A percentile compares a stretch with the other conserved stretches of the same genome.
These are phyloP conservation scores for Kradibia gibbosae DNA, from an alignment of 1,140 invertebrate genomes.

Conservation along the genomic window DNA sequence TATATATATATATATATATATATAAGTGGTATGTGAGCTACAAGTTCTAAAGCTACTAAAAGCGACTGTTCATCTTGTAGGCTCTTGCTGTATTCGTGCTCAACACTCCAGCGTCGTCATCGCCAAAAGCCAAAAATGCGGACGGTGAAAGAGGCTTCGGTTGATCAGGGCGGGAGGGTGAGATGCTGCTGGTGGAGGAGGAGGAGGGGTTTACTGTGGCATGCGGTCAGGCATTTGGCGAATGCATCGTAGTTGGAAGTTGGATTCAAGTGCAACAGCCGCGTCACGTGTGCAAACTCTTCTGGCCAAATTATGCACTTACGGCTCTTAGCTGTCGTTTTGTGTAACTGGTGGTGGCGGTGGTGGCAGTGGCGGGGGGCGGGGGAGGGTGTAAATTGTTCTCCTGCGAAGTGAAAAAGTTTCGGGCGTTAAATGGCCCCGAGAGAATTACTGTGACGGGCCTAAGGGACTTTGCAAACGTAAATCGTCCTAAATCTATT, in stretches of 20 bases:
- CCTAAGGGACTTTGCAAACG: no score
- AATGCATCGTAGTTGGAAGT: background rate
- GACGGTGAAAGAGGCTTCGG: no score
- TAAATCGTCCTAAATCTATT: no score
- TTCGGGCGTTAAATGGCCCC: no score
- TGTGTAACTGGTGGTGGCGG: no score
- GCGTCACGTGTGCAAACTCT: background rate
- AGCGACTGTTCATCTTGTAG: background rate
- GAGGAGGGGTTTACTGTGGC: background rate
- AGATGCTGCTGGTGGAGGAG: background rate
- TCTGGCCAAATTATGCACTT: background rate
- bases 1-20: no score
- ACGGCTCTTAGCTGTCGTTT: background rate
- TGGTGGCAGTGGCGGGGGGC: no score
- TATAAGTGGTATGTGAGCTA: background rate
- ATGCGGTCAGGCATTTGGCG: slow-evolving; percentile 1
- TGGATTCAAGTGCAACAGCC: slow-evolving; percentile 25
- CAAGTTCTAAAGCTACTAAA: background rate
- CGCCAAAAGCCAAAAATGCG: no score
- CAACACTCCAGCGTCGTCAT: background rate
- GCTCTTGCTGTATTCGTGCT: background rate
- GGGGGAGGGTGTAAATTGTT: no score
- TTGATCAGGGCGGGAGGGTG: background rate
- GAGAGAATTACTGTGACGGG: no score
- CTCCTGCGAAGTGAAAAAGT: no score